These are phyloP conservation scores for Hystrix brachyura DNA, from an alignment of 2,113 vertebrate species.

Conservation along the genomic window DNA sequence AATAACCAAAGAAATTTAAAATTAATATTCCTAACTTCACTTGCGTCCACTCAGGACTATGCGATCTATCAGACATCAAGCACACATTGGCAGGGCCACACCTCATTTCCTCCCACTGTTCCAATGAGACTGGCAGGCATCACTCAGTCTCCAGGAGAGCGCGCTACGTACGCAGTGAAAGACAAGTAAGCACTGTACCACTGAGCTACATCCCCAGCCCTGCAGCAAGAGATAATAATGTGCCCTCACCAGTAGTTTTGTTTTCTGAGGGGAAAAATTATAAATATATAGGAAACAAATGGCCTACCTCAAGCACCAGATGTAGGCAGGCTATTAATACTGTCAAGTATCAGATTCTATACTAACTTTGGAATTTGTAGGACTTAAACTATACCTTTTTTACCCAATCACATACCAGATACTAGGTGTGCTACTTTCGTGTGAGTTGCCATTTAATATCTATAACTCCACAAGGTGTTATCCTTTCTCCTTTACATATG, in stretches of 20 bases:
- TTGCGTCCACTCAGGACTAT: slow-evolving; percentile 9
- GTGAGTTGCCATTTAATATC: neutral
- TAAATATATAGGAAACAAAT: slow-evolving; percentile 10
- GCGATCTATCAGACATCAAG: neutral
- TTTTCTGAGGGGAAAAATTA: neutral
- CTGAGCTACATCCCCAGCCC: too few relatives aligned
- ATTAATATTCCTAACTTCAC: slow-evolving; percentile 52
- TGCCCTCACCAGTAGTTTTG: slow-evolving; percentile 28
- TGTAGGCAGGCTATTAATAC: neutral
- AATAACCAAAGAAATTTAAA: slow-evolving; percentile 59
- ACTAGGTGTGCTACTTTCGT: neutral
- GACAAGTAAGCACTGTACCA: too few relatives aligned
- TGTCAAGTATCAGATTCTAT: slow-evolving; percentile 22
- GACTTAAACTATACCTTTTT: slow-evolving; percentile 38
- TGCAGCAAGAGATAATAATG: slow-evolving; percentile 1
- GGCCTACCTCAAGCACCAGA: slow-evolving; percentile 29
- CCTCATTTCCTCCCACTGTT: slow-evolving; percentile 1
- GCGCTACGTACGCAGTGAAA: neutral
- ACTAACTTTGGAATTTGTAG: slow-evolving; percentile 46
- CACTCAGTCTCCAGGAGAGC: neutral
- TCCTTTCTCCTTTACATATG: neutral
- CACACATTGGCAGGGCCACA: neutral
- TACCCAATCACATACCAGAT: neutral
- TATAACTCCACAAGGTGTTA: slow-evolving; percentile 4
- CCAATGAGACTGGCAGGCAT: slow-evolving; percentile 4